A percentile compares a stretch with the other conserved stretches of the same genome.
These are phyloP conservation scores for Cristatella mucedo DNA, from an alignment of 2,888 invertebrate species.

Conservation along the genomic window DNA sequence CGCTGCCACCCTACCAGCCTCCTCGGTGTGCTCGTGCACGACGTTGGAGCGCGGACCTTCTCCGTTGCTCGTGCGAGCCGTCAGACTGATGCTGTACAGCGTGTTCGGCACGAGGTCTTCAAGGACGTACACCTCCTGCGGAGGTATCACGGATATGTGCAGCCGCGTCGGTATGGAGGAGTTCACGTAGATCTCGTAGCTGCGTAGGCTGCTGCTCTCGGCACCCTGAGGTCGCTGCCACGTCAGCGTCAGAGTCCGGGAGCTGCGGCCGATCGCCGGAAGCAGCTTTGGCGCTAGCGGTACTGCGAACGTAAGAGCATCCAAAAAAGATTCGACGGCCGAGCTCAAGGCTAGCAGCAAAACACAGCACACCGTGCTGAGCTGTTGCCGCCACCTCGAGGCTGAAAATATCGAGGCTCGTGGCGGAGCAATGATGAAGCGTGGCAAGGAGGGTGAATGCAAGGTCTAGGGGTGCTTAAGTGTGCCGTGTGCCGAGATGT, in stretches of 20 bases:
- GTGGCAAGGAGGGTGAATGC: too few relatives aligned
- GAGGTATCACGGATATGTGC: background rate
- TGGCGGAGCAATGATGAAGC: too few relatives aligned
- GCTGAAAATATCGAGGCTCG: too few relatives aligned
- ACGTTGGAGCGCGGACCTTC: conserved; percentile 89
- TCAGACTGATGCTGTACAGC: conserved; percentile 87
- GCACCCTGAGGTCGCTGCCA: conserved; percentile 71
- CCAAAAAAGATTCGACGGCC: too few relatives aligned
- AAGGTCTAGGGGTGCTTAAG: too few relatives aligned
- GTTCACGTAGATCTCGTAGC: conserved; percentile 92
- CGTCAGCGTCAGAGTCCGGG: conserved; percentile 43
- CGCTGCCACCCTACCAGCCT: too few relatives aligned
- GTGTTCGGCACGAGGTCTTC: conserved; percentile 86
- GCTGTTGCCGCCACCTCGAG: too few relatives aligned
- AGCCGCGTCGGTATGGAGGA: conserved; percentile 26
- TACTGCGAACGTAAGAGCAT: conserved; percentile 59
- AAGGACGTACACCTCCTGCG: conserved; percentile 43
- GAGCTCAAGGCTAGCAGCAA: too few relatives aligned
- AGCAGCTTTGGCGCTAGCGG: conserved; percentile 91
- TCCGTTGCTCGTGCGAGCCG: conserved; percentile 71
- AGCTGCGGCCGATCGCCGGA: conserved; percentile 46
- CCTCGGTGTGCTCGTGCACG: conserved; percentile 81
- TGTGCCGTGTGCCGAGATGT: too few relatives aligned
- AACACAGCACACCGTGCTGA: too few relatives aligned
- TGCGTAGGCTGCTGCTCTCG: conserved; percentile 54